Evolutionary conservation across 2,888 invertebrate species (phyloP).

Genomic region (Tipula helvola): DNA sequence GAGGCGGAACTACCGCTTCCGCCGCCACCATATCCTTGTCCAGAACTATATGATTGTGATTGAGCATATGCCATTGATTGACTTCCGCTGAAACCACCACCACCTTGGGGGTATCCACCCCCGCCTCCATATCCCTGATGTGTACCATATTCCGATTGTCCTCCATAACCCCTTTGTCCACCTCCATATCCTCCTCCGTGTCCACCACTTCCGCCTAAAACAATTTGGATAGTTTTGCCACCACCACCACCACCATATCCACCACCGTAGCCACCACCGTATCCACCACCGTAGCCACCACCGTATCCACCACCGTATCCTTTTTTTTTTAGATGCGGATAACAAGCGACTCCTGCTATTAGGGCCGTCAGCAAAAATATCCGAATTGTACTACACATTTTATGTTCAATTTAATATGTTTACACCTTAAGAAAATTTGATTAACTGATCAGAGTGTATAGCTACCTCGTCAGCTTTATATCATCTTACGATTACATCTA

Average conservation of each 20-base stretch:
- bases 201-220: neutral
- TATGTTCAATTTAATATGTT: neutral
- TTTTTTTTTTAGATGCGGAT: neutral
- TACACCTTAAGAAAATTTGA: neutral
- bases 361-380: neutral
- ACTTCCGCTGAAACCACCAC: neutral
- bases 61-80: neutral
- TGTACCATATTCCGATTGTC: neutral
- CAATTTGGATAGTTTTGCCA: neutral
- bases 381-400: neutral
- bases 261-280: neutral
- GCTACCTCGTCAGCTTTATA: neutral
- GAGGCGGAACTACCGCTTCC: neutral
- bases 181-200: neutral
- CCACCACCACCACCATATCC: neutral
- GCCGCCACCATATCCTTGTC: neutral
- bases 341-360: neutral
- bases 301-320: neutral
- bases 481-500: neutral
- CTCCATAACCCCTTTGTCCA: neutral
- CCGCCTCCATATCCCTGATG: neutral
- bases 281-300: neutral
- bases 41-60: neutral
- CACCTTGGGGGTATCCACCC: neutral
- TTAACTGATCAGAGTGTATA: neutral